Percentiles rank a stretch among this genome's conserved stretches.
phyloP scores from a whole-genome alignment of 2,113 vertebrate species.

The Candoia aspera region DNA sequence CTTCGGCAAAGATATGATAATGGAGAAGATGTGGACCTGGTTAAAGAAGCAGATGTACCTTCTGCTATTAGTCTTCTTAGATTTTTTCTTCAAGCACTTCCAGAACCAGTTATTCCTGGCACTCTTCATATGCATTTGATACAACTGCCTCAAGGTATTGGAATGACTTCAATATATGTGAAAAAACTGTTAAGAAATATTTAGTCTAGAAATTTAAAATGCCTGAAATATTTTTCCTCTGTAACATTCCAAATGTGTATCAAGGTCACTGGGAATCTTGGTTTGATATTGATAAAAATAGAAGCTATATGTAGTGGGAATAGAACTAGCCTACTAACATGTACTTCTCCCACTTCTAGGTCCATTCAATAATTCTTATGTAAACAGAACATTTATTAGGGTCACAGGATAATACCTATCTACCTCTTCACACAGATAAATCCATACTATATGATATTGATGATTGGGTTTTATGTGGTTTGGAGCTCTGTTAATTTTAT shows the following conservation, averaged over 20 bases:
- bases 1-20: constrained; percentile 93
- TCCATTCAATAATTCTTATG: not conserved
- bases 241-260: not conserved
- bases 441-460: not conserved
- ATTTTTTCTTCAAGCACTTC: constrained; percentile 97
- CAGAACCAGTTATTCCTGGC: constrained; percentile 91
- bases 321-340: not conserved
- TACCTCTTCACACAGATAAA: not conserved
- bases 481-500: not conserved
- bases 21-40: constrained; percentile 93
- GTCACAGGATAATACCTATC: not conserved
- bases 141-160: constrained; percentile 91
- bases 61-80: constrained; percentile 96
- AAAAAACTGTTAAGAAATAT: not conserved
- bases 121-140: constrained; percentile 89
- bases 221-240: not conserved
- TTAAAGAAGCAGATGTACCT: constrained; percentile 95
- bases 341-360: not conserved
- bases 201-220: not conserved
- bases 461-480: not conserved
- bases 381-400: not conserved
- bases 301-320: not conserved
- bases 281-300: not conserved
- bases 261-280: not conserved
- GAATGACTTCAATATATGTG: not conserved